phyloP scores from a whole-genome alignment of 1,140 invertebrate genomes.

The Neodiprion lecontei region DNA sequence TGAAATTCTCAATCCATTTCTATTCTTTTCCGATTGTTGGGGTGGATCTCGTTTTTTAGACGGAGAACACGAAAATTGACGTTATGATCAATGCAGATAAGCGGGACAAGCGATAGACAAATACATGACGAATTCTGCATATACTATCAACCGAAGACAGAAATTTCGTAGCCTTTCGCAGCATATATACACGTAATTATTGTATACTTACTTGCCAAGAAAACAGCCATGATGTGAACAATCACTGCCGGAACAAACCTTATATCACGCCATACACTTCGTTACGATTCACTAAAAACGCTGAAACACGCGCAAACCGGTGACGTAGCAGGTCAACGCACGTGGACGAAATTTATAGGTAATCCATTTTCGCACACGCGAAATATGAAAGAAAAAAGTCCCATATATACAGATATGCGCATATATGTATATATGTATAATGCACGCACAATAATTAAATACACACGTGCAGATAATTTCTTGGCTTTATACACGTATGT shows the following conservation, averaged over 20 bases:
- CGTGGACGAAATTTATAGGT: neutral
- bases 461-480: too few relatives aligned
- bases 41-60: neutral
- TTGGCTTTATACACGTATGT: too few relatives aligned
- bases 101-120: neutral
- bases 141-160: neutral
- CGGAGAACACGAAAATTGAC: neutral
- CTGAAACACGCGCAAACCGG: neutral
- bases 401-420: too few relatives aligned
- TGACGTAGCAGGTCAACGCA: neutral
- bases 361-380: neutral
- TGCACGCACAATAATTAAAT: too few relatives aligned
- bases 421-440: neutral
- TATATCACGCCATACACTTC: neutral
- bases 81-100: neutral
- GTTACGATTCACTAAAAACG: neutral
- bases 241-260: neutral
- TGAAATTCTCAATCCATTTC: too few relatives aligned
- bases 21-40: too few relatives aligned
- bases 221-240: neutral
- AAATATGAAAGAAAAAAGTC: neutral
- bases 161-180: neutral
- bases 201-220: conserved; percentile 4
- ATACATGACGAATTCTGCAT: neutral
- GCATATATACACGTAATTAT: neutral